Percentiles rank a stretch among this genome's conserved stretches.
Conservation (phyloP, 92 coral and sea anemone genomes). For the Parazoanthus swiftii region DNA sequence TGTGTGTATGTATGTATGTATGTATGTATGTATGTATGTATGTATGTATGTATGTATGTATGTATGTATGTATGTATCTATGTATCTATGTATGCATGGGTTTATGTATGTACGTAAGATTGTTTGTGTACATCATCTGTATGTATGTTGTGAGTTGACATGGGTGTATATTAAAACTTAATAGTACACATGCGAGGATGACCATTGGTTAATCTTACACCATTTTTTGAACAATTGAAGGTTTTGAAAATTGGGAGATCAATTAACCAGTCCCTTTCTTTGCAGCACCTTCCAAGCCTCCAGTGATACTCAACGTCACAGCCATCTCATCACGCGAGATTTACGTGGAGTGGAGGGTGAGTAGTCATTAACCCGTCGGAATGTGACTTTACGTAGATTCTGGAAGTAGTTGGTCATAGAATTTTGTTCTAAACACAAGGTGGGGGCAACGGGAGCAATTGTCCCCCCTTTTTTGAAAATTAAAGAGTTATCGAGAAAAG, state of each 20-base stretch:
- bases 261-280: not conserved
- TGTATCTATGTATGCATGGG: no score
- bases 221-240: not conserved
- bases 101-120: no score
- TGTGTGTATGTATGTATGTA: no score
- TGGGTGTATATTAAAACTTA: not conserved
- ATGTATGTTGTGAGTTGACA: no score
- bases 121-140: not conserved
- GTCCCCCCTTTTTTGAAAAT: no score
- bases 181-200: not conserved
- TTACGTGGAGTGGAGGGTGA: constrained; percentile 78
- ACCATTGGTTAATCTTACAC: not conserved
- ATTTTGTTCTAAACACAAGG: no score
- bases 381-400: no score
- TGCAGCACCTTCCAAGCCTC: constrained; percentile 82
- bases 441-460: no score
- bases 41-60: no score
- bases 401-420: no score
- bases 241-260: not conserved
- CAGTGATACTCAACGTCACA: constrained; percentile 65
- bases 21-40: no score
- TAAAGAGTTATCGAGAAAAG: no score
- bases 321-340: constrained; percentile 78
- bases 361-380: not conserved
- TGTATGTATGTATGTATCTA: not conserved